Evolutionary conservation across 1,140 invertebrate genomes (phyloP).

Genomic region (Diorhabda carinulata): DNA sequence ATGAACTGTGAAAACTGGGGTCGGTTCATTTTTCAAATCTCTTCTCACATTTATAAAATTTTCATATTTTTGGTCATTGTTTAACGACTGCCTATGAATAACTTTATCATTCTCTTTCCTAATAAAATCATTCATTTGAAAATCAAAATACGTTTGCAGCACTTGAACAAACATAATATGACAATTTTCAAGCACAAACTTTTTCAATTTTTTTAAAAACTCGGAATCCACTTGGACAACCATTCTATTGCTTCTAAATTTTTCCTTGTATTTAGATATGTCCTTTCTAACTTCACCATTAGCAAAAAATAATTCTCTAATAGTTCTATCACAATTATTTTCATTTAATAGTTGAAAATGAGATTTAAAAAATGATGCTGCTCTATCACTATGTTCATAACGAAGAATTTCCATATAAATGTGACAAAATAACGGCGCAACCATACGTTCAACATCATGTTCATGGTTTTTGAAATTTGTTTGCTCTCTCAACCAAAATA

Average conservation of each 20-base stretch:
- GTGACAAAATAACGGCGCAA: slow-evolving; percentile 44
- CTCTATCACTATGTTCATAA: slow-evolving; percentile 35
- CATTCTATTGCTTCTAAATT: slow-evolving; percentile 41
- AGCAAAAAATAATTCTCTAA: slow-evolving; percentile 29
- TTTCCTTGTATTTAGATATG: slow-evolving; percentile 33
- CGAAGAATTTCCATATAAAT: slow-evolving; percentile 41
- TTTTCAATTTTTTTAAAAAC: slow-evolving; percentile 37
- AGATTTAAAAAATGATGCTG: slow-evolving; percentile 36
- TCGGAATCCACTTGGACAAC: slow-evolving; percentile 31
- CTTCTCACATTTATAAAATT: slow-evolving; percentile 30
- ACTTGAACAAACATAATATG: slow-evolving; percentile 42
- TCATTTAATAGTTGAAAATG: slow-evolving; percentile 37
- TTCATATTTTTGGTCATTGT: slow-evolving; percentile 10
- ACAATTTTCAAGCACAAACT: slow-evolving; percentile 40
- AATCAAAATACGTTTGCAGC: slow-evolving; percentile 43
- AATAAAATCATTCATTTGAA: slow-evolving; percentile 28
- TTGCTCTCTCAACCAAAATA: slow-evolving; percentile 41
- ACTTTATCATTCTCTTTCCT: slow-evolving; percentile 17
- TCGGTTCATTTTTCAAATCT: slow-evolving; percentile 29
- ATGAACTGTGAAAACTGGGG: slow-evolving; percentile 32
- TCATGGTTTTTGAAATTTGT: slow-evolving; percentile 29
- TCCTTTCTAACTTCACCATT: slow-evolving; percentile 19
- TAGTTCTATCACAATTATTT: slow-evolving; percentile 37
- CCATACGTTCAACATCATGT: slow-evolving; percentile 38
- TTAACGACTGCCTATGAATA: not conserved